Evolutionary conservation across 1,140 invertebrate genomes (phyloP), one percentile per base, ranked within the genome.

Genomic region (Drosophila seguyi): DNA sequence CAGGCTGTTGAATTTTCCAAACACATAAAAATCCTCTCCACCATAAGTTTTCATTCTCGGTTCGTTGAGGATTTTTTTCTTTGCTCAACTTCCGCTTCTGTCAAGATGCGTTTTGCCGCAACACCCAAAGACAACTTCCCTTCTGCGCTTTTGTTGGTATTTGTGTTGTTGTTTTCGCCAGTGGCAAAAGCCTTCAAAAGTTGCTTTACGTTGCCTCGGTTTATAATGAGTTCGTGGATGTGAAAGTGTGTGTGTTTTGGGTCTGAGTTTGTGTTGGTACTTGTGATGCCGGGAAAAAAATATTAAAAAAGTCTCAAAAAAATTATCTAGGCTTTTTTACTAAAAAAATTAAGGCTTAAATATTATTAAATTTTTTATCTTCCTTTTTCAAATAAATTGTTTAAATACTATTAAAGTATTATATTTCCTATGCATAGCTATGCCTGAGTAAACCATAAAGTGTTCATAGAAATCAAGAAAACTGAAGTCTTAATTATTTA

Each of bases 101-200:
- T 75, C 74, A 73, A 80, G 82, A 85, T 87, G 82, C 82, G 79
- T 68, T 82, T 83, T 79, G 53, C 76, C 69, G 68, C 63, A 75
- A 75, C 72, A 62, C 57, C 68, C 82, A 69, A 81, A 86, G 78
- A 85, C 82, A 86, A 78, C 42, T 78, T 81, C 75, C 45, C 53
- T n/a, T 55, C 39, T 44, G 60, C 63, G 50, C 44, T 48, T 41
- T 66, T 75, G 59, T 71, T 44, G 52, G 58, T 72, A 20, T 53
- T 65, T 58, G 59, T 59, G 69, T 74, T 86, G 74, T 74, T 82
- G 69, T 68, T 78, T 72, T 78, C 48, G 83, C 78, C 74, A 67
- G 47, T 25, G 75, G 79, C 63, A 56, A 63, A 69, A 74, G 79
- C 52, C 79, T 81, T 85, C 57, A 81, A 85, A 85, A 85, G 84